Percentiles rank a stretch among this genome's conserved stretches.
Conservation (phyloP, 2,888 invertebrate genomes). For the Petrolisthes manimaculis region DNA sequence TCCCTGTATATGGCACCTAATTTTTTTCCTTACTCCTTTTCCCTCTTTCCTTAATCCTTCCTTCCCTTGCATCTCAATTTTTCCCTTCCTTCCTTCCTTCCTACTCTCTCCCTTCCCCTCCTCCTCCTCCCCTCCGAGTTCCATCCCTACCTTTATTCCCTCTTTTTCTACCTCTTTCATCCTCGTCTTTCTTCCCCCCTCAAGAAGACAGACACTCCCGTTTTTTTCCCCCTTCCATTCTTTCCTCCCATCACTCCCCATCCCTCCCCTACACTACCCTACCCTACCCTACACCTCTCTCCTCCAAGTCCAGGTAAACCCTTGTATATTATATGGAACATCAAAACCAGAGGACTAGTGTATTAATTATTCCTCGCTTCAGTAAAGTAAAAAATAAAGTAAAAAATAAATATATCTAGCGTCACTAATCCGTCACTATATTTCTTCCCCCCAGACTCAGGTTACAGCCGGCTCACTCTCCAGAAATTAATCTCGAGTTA, state of each 20-base stretch:
- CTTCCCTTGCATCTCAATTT: neutral
- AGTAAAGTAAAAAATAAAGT: neutral
- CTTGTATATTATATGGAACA: no score
- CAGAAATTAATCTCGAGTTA: conserved; percentile 39
- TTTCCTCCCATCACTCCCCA: neutral
- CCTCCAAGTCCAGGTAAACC: no score
- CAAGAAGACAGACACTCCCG: neutral
- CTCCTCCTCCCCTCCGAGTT: neutral
- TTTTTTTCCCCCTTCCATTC: neutral
- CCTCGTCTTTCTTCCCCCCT: neutral
- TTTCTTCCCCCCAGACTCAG: neutral
- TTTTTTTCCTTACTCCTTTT: neutral
- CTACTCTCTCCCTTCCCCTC: neutral
- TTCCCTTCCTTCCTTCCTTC: neutral
- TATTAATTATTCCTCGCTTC: no score
- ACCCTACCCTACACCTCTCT: no score
- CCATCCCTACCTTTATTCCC: neutral
- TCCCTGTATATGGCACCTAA: neutral
- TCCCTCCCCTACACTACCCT: neutral
- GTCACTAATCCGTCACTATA: neutral
- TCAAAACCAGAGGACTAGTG: no score
- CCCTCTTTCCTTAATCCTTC: neutral
- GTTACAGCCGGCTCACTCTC: conserved; percentile 11
- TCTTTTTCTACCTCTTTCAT: neutral
- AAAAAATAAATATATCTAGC: neutral